Evolutionary conservation across 1,140 invertebrate genomes (phyloP).

Genomic region (Drosophila murphyi): DNA sequence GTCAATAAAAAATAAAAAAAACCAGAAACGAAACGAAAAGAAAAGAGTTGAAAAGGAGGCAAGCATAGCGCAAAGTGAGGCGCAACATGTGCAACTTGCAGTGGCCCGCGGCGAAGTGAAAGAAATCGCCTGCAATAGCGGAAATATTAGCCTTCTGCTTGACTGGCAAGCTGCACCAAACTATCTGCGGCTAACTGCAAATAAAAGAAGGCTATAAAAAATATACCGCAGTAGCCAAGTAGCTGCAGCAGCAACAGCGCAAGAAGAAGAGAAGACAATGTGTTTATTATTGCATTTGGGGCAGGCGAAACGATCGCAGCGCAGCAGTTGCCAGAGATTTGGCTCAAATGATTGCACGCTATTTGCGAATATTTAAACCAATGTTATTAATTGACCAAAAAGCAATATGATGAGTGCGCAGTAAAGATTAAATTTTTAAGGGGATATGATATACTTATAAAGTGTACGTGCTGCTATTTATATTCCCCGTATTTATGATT

Average conservation of each 20-base stretch:
- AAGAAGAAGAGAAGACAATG: conserved; percentile 57
- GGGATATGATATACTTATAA: background rate
- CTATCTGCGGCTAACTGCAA: conserved; percentile 36
- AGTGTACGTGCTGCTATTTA: background rate
- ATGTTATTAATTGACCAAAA: conserved; percentile 32
- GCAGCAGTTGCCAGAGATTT: conserved; percentile 1
- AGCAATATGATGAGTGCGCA: conserved; percentile 22
- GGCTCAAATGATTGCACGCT: conserved; percentile 29
- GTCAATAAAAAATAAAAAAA: conserved; percentile 63
- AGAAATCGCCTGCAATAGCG: conserved; percentile 77
- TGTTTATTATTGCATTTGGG: conserved; percentile 70
- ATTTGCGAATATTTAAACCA: conserved; percentile 29
- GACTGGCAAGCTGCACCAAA: conserved; percentile 25
- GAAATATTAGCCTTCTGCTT: conserved; percentile 74
- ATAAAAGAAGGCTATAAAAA: conserved; percentile 45
- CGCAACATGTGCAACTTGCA: conserved; percentile 75
- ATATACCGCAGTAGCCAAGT: background rate
- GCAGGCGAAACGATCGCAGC: conserved; percentile 7
- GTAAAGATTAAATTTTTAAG: background rate
- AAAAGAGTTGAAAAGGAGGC: conserved; percentile 13
- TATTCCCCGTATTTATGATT: background rate
- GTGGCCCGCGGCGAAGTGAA: conserved; percentile 76
- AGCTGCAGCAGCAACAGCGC: background rate
- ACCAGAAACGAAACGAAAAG: conserved; percentile 27
- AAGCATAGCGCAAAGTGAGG: conserved; percentile 54